phyloP scores from a whole-genome alignment of 2,113 vertebrate genomes.

The Chaenocephalus aceratus region DNA sequence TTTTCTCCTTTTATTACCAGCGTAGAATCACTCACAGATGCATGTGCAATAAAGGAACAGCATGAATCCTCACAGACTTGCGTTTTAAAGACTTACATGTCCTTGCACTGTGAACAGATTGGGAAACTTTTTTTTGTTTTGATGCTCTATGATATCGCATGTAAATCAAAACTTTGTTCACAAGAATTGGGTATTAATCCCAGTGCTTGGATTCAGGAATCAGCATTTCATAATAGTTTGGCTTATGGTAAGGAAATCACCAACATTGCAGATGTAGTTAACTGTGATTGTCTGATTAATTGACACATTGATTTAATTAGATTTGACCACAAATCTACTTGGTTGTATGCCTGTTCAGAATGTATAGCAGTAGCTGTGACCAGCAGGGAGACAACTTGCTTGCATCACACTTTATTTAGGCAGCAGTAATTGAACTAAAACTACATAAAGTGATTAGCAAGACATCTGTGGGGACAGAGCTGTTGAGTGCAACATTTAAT shows the following conservation, averaged over 20 bases:
- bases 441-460: neutral
- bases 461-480: neutral
- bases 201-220: constrained; percentile 5
- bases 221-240: constrained; percentile 1
- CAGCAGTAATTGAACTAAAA: neutral
- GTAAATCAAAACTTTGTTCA: constrained; percentile 10
- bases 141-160: neutral
- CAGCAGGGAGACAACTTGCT: neutral
- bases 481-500: neutral
- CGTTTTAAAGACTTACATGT: neutral
- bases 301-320: neutral
- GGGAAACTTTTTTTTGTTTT: neutral
- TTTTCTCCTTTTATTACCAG: constrained; percentile 18
- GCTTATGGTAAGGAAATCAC: neutral
- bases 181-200: neutral
- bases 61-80: constrained; percentile 6
- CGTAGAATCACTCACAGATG: constrained; percentile 23
- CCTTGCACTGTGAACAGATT: constrained; percentile 4
- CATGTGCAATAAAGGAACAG: constrained; percentile 23
- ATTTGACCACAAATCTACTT: neutral
- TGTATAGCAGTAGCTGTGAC: no score
- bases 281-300: neutral
- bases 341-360: neutral
- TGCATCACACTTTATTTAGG: neutral
- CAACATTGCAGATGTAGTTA: neutral